A percentile compares a stretch with the other conserved stretches of the same genome.
Evolutionary conservation across 2,113 vertebrate species (phyloP).

Genomic region (Zeus faber): DNA sequence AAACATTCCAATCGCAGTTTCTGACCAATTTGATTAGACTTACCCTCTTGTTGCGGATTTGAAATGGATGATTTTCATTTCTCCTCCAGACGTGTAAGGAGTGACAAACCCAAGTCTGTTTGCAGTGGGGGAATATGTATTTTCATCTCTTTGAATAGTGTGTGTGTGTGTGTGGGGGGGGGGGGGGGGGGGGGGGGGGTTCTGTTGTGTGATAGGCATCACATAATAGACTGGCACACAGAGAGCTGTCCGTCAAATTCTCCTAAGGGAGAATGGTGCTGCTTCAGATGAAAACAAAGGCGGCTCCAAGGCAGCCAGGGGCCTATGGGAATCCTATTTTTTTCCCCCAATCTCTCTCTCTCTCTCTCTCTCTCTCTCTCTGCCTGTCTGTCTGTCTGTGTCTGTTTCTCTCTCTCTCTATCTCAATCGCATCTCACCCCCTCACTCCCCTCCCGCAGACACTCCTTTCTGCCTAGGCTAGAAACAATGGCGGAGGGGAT

Average conservation of each 20-base stretch:
- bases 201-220: constrained; percentile 71
- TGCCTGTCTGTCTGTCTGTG: constrained; percentile 29
- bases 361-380: constrained; percentile 24
- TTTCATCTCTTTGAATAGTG: constrained; percentile 55
- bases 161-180: neutral
- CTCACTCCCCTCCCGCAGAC: constrained; percentile 25
- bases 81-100: constrained; percentile 58
- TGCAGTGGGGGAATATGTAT: constrained; percentile 58
- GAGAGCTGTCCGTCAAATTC: constrained; percentile 70
- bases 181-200: constrained; percentile 30
- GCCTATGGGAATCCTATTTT: constrained; percentile 42
- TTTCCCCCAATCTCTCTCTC: constrained; percentile 22
- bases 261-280: constrained; percentile 55
- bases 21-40: constrained; percentile 22
- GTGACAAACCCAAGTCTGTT: constrained; percentile 53
- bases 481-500: constrained; percentile 53
- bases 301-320: too few relatives aligned
- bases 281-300: constrained; percentile 64
- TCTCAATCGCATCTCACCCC: neutral
- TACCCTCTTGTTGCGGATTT: constrained; percentile 27
- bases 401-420: neutral
- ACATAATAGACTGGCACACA: constrained; percentile 69
- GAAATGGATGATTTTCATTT: constrained; percentile 62
- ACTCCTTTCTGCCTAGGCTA: constrained; percentile 11
- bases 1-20: constrained; percentile 16